Conservation (phyloP, 2,888 invertebrate genomes). For the Dryadula phaetusa region DNA sequence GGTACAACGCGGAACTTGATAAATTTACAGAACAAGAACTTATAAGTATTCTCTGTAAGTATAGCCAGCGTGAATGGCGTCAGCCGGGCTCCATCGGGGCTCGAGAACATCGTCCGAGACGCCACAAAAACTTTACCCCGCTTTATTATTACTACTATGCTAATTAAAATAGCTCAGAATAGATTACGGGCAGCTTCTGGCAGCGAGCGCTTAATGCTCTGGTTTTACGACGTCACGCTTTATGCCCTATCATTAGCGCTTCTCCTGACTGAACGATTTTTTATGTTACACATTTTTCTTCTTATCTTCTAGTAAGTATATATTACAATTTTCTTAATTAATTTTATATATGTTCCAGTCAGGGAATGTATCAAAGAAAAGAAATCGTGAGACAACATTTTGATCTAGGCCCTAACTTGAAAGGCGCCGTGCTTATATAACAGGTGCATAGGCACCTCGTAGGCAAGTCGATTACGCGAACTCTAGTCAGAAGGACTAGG, state of each 20-base stretch:
- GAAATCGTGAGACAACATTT: neutral
- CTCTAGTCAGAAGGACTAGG: neutral
- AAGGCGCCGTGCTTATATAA: conserved; percentile 4
- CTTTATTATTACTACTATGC: conserved; percentile 79
- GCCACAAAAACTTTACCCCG: conserved; percentile 77
- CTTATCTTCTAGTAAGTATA: conserved; percentile 40
- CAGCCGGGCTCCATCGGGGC: conserved; percentile 56
- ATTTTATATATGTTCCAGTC: neutral
- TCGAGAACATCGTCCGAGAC: conserved; percentile 67
- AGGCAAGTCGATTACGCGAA: conserved; percentile 1
- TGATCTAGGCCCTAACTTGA: neutral
- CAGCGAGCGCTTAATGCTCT: conserved; percentile 77
- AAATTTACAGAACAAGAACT: conserved; percentile 69
- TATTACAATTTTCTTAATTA: neutral
- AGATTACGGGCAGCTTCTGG: conserved; percentile 81
- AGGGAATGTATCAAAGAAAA: neutral
- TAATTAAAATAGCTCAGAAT: conserved; percentile 83
- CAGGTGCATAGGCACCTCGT: neutral
- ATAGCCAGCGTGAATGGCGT: conserved; percentile 44
- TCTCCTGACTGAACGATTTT: conserved; percentile 70
- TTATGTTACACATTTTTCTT: conserved; percentile 69
- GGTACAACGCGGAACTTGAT: conserved; percentile 60
- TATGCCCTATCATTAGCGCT: conserved; percentile 80
- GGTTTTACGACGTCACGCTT: conserved; percentile 82
- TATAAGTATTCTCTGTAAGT: conserved; percentile 66